These are phyloP conservation scores for Panthera uncia DNA, from an alignment of 2,113 vertebrate species.

Conservation along the genomic window DNA sequence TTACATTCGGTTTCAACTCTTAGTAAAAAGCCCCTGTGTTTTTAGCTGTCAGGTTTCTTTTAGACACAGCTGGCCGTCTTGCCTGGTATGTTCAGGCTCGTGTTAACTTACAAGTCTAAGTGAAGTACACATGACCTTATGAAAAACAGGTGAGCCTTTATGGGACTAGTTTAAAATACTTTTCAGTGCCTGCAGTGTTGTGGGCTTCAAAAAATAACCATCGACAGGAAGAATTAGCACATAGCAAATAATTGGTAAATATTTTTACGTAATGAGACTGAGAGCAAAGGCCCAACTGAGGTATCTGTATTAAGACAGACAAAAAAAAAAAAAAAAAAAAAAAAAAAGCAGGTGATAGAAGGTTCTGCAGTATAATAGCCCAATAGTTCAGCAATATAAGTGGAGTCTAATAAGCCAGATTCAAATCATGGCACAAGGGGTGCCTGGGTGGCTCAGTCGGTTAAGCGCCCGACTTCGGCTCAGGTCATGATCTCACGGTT, in stretches of 20 bases:
- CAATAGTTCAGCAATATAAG: neutral
- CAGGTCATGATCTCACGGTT: too few relatives aligned
- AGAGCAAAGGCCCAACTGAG: slow-evolving; percentile 18
- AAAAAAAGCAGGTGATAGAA: neutral
- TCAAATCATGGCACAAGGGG: neutral
- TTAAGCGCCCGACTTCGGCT: too few relatives aligned
- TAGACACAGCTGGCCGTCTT: neutral
- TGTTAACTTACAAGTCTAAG: neutral
- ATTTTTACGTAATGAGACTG: slow-evolving; percentile 25
- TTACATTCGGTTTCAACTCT: neutral
- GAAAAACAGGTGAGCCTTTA: slow-evolving; percentile 30
- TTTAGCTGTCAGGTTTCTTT: neutral
- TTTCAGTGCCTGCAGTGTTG: neutral
- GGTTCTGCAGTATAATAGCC: neutral
- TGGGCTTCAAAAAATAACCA: slow-evolving; percentile 8
- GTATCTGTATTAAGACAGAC: neutral
- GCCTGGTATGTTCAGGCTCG: neutral
- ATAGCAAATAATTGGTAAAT: slow-evolving; percentile 21
- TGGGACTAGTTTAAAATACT: neutral
- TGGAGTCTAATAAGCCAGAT: neutral
- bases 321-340: neutral
- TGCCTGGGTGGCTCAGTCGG: too few relatives aligned
- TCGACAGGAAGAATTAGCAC: neutral
- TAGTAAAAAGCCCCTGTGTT: neutral
- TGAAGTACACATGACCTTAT: neutral